phyloP scores from a whole-genome alignment of 2,888 invertebrate species.

The Trypoxylon attenuatum region DNA sequence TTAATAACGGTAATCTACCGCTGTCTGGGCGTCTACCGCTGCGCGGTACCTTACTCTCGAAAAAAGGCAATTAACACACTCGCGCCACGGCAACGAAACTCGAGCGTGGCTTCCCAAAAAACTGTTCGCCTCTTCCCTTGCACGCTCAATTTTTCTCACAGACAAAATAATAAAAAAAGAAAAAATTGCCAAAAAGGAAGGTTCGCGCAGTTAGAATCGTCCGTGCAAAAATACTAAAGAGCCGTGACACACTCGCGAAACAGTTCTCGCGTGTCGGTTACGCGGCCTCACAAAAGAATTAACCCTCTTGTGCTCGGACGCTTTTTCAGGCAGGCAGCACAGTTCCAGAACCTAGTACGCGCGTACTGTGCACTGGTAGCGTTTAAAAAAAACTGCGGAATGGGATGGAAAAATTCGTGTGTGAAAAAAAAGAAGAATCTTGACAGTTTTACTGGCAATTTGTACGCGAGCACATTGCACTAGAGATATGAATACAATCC shows the following conservation, averaged over 20 bases:
- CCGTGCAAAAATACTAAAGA: conserved; percentile 12
- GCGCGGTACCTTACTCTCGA: not conserved
- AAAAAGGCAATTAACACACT: not conserved
- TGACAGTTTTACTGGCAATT: no score
- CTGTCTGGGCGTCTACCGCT: not conserved
- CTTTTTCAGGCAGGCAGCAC: no score
- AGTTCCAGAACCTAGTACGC: no score
- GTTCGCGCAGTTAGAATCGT: not conserved
- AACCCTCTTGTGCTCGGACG: not conserved
- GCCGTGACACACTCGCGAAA: conserved; percentile 32
- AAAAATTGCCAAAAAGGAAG: not conserved
- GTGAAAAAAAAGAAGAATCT: no score
- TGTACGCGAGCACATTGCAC: no score
- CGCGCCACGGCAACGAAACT: not conserved
- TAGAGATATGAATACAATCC: no score
- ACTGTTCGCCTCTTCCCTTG: not conserved
- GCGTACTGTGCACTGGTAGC: no score
- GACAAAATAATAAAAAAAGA: not conserved
- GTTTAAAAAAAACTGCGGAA: no score
- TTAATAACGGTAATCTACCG: not conserved
- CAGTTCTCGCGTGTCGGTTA: conserved; percentile 17
- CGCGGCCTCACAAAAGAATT: not conserved
- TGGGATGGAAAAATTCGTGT: no score
- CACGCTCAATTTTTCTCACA: not conserved
- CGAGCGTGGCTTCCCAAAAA: not conserved